phyloP scores from a whole-genome alignment of 2,888 invertebrate genomes.

The Itoplectis maculator region DNA sequence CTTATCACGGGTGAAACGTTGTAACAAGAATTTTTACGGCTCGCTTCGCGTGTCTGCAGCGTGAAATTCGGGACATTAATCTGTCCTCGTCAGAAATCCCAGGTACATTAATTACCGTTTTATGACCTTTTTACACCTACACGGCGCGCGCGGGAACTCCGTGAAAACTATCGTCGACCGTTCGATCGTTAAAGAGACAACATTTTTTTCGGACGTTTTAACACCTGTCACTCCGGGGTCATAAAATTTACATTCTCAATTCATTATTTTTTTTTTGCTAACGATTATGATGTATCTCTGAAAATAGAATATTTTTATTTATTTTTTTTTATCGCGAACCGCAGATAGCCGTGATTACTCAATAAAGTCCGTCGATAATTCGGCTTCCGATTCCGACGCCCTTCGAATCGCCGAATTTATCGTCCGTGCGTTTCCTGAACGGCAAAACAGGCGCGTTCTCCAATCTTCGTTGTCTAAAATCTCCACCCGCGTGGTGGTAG shows the following conservation, averaged over 20 bases:
- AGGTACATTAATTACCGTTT: background rate
- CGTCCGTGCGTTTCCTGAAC: constrained; percentile 3
- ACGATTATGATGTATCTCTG: no score
- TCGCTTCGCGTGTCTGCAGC: constrained; percentile 21
- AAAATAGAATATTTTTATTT: background rate
- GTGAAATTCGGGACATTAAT: background rate
- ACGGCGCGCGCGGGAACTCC: background rate
- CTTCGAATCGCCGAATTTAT: background rate
- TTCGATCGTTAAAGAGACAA: background rate
- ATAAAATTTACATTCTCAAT: background rate
- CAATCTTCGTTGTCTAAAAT: constrained; percentile 52
- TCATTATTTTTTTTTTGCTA: no score
- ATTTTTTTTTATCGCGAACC: background rate
- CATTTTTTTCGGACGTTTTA: background rate
- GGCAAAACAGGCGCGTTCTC: constrained; percentile 22
- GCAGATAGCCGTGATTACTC: background rate
- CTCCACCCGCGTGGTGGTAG: constrained; percentile 10
- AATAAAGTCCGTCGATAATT: background rate
- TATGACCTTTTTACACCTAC: constrained; percentile 7
- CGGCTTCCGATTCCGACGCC: background rate
- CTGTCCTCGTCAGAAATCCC: background rate
- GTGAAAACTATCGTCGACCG: background rate
- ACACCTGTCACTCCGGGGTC: background rate
- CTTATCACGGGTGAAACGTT: constrained; percentile 13
- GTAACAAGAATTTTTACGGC: constrained; percentile 34